Percentiles rank a stretch among this genome's conserved stretches.
These are phyloP conservation scores for Baccha elongata DNA, from an alignment of 2,888 invertebrate species.

Conservation along the genomic window DNA sequence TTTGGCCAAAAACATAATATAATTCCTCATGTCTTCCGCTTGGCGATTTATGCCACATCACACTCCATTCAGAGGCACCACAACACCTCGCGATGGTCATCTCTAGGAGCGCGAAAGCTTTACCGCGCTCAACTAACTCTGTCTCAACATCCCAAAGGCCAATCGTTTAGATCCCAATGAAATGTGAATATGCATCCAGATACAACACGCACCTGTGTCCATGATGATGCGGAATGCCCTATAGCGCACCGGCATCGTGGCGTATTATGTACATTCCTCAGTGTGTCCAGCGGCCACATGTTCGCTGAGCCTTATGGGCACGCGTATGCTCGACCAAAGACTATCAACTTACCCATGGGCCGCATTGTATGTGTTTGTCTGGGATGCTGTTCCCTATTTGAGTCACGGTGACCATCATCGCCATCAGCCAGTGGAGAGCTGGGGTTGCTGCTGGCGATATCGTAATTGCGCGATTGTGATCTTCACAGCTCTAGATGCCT, in stretches of 20 bases:
- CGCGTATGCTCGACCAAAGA: constrained; percentile 48
- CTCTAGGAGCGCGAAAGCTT: constrained; percentile 39
- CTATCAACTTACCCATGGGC: constrained; percentile 46
- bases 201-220: constrained; percentile 66
- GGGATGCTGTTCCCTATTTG: constrained; percentile 66
- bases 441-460: constrained; percentile 58
- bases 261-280: constrained; percentile 53
- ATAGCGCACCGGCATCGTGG: constrained; percentile 44
- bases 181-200: constrained; percentile 66
- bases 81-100: constrained; percentile 69
- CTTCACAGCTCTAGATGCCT: constrained; percentile 74
- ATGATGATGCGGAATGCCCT: constrained; percentile 43
- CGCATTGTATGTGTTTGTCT: constrained; percentile 58
- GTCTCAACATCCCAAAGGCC: constrained; percentile 44
- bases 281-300: constrained; percentile 30
- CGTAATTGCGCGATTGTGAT: constrained; percentile 70
- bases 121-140: constrained; percentile 11
- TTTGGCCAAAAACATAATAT: constrained; percentile 33
- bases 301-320: constrained; percentile 65
- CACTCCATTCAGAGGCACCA: constrained; percentile 70
- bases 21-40: constrained; percentile 67
- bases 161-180: constrained; percentile 71
- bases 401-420: constrained; percentile 59
- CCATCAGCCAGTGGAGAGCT: not conserved
- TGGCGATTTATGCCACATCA: constrained; percentile 71